Percentiles rank a stretch among this genome's conserved stretches.
Conservation (phyloP, 2,888 invertebrate genomes). For the Ophioninae sp. region DNA sequence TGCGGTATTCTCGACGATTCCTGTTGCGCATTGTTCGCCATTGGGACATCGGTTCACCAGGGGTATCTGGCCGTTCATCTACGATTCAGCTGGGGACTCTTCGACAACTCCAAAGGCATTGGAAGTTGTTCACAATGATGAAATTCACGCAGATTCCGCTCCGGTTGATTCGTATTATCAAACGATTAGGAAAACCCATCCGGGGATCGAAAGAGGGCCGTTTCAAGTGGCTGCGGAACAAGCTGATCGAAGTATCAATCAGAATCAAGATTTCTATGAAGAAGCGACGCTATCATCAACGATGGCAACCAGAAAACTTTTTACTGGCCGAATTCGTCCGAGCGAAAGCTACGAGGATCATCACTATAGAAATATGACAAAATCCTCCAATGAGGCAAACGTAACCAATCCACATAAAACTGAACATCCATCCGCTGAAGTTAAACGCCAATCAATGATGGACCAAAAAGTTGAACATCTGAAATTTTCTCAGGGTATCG, state of each 20-base stretch:
- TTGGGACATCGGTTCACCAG: neutral
- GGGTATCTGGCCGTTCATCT: slow-evolving; percentile 43
- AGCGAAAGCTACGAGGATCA: neutral
- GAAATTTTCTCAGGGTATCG: neutral
- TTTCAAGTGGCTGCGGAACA: slow-evolving; percentile 1
- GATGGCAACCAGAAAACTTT: neutral
- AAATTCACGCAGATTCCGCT: neutral
- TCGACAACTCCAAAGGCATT: neutral
- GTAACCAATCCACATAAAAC: neutral
- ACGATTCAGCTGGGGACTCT: neutral
- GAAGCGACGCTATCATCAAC: neutral
- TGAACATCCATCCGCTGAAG: neutral
- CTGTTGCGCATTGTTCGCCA: slow-evolving; percentile 1
- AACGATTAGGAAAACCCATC: slow-evolving; percentile 67
- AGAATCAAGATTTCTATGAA: neutral
- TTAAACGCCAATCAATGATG: neutral
- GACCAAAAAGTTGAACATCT: neutral
- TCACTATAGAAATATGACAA: neutral
- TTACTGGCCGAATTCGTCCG: neutral
- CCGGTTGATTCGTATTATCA: slow-evolving; percentile 59
- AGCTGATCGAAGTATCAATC: neutral
- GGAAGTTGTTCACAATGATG: neutral
- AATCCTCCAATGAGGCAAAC: neutral
- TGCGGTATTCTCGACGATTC: neutral
- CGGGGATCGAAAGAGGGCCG: slow-evolving; percentile 64